Base-by-base conservation (phyloP, 2,888 invertebrate genomes). In the Eledona agricola region DNA sequence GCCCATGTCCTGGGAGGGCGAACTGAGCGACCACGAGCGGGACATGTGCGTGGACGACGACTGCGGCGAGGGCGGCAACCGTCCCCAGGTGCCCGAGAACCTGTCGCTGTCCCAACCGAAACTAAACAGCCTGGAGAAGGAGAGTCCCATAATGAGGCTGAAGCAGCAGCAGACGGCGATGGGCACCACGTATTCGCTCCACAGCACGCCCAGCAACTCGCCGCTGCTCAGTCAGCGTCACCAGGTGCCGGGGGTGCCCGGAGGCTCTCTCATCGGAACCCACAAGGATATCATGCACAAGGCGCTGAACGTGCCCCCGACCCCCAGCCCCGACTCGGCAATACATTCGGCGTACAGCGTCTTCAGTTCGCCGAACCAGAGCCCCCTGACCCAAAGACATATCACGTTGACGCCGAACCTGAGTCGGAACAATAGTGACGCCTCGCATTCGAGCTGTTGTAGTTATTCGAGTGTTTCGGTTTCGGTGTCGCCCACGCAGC, bases 1-100 rank as follows among this genome's bases (percentile, higher is more conserved):
- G 38, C 94, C 94, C 32, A 95, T 95, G 94, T 93, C 93, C 3
- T 94, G 94, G 94, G 94, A 94, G 75, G 94, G 94, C 4, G 93
- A 93, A 74, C 82, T 94, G 5, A 93, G 93, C 1, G 94, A 94
- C 71, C 85, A 88, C n/a, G 92, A 92, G 71, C 78, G 71, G 57
- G 74, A 76, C 55, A 69, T 74, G 73, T 72, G 71, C 53, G 63
- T 73, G 15, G 72, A 73, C 55, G 72, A 72, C 28, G 71, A 72
- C 45, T 64, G 65, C 53, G 62, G 62, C 17, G 62, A 67, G 63
- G 64, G 66, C 11, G 58, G 64, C 26, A 40, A n/a, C n/a, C 37
- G 40, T 25, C 67, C 66, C 10, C 50, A 74, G 70, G 53, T 70
- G 37, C 74, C 76, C 10, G 74, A 76, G 59, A 76, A 76, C 59